Evolutionary conservation across 2,797 vertebrate species (phyloP).

Genomic region (Gallinago solitaria): DNA sequence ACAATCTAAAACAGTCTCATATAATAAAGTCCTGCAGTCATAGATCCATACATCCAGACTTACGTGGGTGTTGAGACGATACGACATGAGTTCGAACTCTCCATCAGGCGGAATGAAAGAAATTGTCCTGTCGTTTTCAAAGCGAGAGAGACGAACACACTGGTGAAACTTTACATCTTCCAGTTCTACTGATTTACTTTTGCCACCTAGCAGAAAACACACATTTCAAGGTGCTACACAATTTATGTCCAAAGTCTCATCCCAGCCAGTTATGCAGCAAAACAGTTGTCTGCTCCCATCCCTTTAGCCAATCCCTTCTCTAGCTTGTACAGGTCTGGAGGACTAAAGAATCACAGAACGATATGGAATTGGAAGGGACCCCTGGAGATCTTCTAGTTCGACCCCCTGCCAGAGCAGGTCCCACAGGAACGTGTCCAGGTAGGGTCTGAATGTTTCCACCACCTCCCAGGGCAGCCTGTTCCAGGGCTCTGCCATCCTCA

Average conservation of each 20-base stretch:
- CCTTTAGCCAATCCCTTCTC: not conserved
- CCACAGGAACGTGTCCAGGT: too few relatives aligned
- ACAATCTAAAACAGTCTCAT: fast-evolving
- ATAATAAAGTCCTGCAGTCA: fast-evolving
- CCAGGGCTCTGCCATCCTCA: too few relatives aligned
- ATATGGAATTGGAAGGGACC: too few relatives aligned
- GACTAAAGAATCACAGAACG: too few relatives aligned
- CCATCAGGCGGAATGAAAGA: slow-evolving; percentile 94
- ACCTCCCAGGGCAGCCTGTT: too few relatives aligned
- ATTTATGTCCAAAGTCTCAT: fast-evolving
- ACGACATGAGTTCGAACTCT: slow-evolving; percentile 95
- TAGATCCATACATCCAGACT: slow-evolving; percentile 42
- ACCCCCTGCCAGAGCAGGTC: too few relatives aligned
- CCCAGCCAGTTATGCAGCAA: not conserved
- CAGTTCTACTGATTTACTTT: slow-evolving; percentile 93
- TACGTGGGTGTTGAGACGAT: slow-evolving; percentile 92
- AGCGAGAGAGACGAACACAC: slow-evolving; percentile 93
- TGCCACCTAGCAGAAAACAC: slow-evolving; percentile 81
- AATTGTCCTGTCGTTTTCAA: slow-evolving; percentile 94
- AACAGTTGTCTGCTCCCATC: not conserved
- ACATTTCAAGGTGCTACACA: not conserved
- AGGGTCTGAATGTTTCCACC: too few relatives aligned
- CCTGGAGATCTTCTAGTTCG: too few relatives aligned
- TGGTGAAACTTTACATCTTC: slow-evolving; percentile 97
- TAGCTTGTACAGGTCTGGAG: not conserved